These are phyloP conservation scores for Coleophora deauratella DNA, from an alignment of 2,888 invertebrate species.

Conservation along the genomic window DNA sequence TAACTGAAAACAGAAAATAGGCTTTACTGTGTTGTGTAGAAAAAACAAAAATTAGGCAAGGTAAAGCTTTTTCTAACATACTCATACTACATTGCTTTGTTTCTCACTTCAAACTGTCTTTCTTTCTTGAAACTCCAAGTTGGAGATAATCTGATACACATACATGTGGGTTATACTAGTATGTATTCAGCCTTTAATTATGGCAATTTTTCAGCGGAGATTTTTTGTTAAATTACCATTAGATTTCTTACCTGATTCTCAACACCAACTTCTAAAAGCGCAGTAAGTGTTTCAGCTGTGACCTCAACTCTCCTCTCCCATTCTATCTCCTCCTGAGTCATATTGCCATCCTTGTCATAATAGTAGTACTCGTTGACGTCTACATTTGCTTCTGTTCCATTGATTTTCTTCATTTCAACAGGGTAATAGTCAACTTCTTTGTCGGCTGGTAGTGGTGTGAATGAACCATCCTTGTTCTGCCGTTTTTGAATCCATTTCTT, in stretches of 20 bases:
- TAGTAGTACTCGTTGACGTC: slow-evolving; percentile 65
- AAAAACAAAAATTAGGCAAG: too few species aligned
- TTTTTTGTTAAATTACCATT: too few species aligned
- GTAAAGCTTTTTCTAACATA: too few species aligned
- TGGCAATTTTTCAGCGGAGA: too few species aligned
- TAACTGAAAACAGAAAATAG: slow-evolving; percentile 30
- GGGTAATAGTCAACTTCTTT: slow-evolving; percentile 70
- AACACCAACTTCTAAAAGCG: slow-evolving; percentile 76
- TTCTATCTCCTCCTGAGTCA: slow-evolving; percentile 59
- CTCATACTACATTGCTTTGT: too few species aligned
- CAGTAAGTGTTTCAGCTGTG: slow-evolving; percentile 76
- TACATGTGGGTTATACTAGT: too few species aligned
- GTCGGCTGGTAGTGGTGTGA: slow-evolving; percentile 74
- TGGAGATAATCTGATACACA: too few species aligned
- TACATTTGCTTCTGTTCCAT: slow-evolving; percentile 46
- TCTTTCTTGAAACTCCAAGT: too few species aligned
- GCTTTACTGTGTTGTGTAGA: not conserved
- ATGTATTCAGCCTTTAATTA: too few species aligned
- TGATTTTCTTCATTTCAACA: slow-evolving; percentile 47
- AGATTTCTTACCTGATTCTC: slow-evolving; percentile 61
- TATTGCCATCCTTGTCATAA: slow-evolving; percentile 67
- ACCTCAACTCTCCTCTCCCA: slow-evolving; percentile 75
- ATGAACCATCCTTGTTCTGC: slow-evolving; percentile 76
- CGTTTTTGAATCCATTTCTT: slow-evolving; percentile 77
- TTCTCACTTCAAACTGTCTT: too few species aligned